phyloP scores from a whole-genome alignment of 2,888 invertebrate genomes.

The Mongoloraphidia duomilia region DNA sequence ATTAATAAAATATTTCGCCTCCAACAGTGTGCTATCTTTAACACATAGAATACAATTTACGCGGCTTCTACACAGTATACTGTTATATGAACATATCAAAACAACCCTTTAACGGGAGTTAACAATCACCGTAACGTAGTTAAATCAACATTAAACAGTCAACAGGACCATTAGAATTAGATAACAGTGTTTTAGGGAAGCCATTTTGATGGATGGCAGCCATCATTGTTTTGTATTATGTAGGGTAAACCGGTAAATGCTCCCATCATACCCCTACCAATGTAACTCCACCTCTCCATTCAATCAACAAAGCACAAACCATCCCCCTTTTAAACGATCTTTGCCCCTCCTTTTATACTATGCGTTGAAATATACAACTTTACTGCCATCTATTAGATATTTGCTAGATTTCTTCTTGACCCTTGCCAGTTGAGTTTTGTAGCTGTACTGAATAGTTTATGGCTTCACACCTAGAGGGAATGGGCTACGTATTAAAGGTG shows the following conservation, averaged over 20 bases:
- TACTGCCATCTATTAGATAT: slow-evolving; percentile 31
- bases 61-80: too few relatives aligned
- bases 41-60: too few relatives aligned
- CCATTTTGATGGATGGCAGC: slow-evolving; percentile 45
- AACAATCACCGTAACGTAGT: background rate
- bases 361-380: slow-evolving; percentile 19
- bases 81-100: background rate
- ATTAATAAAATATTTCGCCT: too few relatives aligned
- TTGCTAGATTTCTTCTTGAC: slow-evolving; percentile 30
- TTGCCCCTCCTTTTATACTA: slow-evolving; percentile 19
- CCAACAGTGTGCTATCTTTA: too few relatives aligned
- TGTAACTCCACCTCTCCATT: slow-evolving; percentile 41
- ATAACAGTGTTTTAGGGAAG: slow-evolving; percentile 21
- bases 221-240: slow-evolving; percentile 38
- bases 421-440: slow-evolving; percentile 21
- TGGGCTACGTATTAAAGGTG: slow-evolving; percentile 6
- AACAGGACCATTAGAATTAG: background rate
- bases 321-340: slow-evolving; percentile 24
- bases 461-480: slow-evolving; percentile 30
- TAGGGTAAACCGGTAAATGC: slow-evolving; percentile 11
- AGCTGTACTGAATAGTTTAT: slow-evolving; percentile 28
- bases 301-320: slow-evolving; percentile 37
- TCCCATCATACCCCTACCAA: slow-evolving; percentile 23
- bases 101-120: background rate
- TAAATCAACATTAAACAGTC: slow-evolving; percentile 1